Conservation (phyloP, 2,888 invertebrate genomes). For the Parapristionchus giblindavisi region DNA sequence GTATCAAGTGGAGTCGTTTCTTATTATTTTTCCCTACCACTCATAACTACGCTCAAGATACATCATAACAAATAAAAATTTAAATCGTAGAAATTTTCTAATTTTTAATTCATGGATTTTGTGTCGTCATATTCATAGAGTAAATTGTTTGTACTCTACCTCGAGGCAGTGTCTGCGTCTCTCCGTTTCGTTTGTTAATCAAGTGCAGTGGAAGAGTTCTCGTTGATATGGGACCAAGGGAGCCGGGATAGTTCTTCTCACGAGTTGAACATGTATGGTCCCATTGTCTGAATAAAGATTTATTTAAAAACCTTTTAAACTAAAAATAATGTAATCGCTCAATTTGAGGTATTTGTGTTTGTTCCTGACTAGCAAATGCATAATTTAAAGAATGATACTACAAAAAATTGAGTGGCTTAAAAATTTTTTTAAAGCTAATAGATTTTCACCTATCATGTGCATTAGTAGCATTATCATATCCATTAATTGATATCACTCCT, state of each 20-base stretch:
- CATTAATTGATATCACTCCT: not conserved
- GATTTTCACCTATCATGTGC: constrained; percentile 24
- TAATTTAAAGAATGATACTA: not conserved
- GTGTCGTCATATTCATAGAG: not conserved
- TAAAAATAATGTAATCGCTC: not conserved
- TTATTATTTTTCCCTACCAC: not conserved
- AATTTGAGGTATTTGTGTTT: not conserved
- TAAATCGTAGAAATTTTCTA: no score
- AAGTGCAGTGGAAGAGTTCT: not conserved
- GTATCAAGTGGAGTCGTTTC: not conserved
- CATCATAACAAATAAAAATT: no score
- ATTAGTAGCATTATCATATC: constrained; percentile 46
- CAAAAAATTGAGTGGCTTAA: not conserved
- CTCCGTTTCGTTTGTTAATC: constrained; percentile 39
- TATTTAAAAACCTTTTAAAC: not conserved
- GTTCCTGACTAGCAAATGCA: not conserved
- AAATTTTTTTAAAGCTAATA: no score
- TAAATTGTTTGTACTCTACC: constrained; percentile 14
- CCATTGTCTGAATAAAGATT: constrained; percentile 42
- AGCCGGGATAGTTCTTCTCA: not conserved
- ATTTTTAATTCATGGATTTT: no score
- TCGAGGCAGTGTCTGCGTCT: constrained; percentile 48
- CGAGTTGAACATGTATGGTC: constrained; percentile 40
- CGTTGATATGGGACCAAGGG: not conserved
- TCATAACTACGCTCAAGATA: not conserved